Conservation (phyloP, 2,113 vertebrate genomes). For the Syngnathus floridae region DNA sequence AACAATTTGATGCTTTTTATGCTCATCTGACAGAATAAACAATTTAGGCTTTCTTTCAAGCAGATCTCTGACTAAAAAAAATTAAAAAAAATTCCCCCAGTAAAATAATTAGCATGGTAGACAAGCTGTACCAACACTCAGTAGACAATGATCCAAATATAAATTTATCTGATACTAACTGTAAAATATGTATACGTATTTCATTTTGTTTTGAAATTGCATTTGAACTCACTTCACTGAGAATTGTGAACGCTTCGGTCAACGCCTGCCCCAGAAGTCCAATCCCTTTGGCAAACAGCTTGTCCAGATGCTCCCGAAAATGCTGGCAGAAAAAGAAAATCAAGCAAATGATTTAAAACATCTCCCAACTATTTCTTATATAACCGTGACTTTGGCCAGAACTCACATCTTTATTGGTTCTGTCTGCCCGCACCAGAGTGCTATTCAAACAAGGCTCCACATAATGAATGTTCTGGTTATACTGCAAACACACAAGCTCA, state of each 20-base stretch:
- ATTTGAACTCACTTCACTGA: conserved; percentile 79
- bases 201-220: not conserved
- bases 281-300: conserved; percentile 94
- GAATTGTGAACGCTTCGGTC: conserved; percentile 89
- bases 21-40: not conserved
- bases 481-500: conserved; percentile 68
- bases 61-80: conserved; percentile 5
- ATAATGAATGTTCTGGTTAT: conserved; percentile 94
- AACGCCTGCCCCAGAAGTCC: conserved; percentile 94
- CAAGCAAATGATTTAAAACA: conserved; percentile 9
- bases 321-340: conserved; percentile 73
- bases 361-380: not conserved
- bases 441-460: conserved; percentile 96
- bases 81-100: too few species aligned
- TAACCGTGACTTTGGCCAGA: conserved; percentile 2
- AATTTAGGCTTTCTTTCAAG: conserved; percentile 36
- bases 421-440: conserved; percentile 92
- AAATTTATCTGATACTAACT: not conserved
- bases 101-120: not conserved
- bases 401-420: conserved; percentile 95
- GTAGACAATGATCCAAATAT: not conserved
- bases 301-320: conserved; percentile 94
- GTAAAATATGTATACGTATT: not conserved
- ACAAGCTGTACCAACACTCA: too few species aligned
- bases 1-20: conserved; percentile 25